These are phyloP conservation scores for Drosophila sproati DNA, from an alignment of 1,140 invertebrate genomes.

Conservation along the genomic window DNA sequence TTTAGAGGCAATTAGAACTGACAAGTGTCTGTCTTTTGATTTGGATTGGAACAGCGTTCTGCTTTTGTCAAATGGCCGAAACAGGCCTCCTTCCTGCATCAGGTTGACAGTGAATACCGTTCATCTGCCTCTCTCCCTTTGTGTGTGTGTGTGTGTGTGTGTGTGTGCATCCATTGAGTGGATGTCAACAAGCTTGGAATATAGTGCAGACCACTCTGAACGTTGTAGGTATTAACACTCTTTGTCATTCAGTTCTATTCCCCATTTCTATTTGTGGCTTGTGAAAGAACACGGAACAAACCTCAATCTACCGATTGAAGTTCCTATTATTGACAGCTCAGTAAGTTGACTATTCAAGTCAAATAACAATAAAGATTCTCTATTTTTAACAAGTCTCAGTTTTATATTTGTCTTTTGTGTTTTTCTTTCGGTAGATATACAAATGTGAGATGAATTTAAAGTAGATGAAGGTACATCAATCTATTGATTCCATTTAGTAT, in stretches of 20 bases:
- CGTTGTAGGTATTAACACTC: conserved; percentile 21
- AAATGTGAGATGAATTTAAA: neutral
- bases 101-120: conserved; percentile 18
- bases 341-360: neutral
- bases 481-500: neutral
- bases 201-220: conserved; percentile 7
- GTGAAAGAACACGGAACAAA: conserved; percentile 13
- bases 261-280: conserved; percentile 24
- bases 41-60: conserved; percentile 38
- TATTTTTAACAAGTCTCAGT: neutral
- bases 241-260: conserved; percentile 37
- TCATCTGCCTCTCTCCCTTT: neutral
- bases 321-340: conserved; percentile 23
- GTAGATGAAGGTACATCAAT: neutral
- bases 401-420: neutral
- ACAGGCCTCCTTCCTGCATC: conserved; percentile 4
- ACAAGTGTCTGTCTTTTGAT: conserved; percentile 52
- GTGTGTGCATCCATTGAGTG: conserved; percentile 34
- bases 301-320: conserved; percentile 24
- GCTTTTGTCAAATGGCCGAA: conserved; percentile 37
- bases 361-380: neutral
- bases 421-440: neutral
- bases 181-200: conserved; percentile 30
- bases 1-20: conserved; percentile 57
- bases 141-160: neutral